Percentiles rank a stretch among this genome's conserved stretches.
Evolutionary conservation across 2,888 invertebrate species (phyloP).

Genomic region (Notodonta dromedarius): DNA sequence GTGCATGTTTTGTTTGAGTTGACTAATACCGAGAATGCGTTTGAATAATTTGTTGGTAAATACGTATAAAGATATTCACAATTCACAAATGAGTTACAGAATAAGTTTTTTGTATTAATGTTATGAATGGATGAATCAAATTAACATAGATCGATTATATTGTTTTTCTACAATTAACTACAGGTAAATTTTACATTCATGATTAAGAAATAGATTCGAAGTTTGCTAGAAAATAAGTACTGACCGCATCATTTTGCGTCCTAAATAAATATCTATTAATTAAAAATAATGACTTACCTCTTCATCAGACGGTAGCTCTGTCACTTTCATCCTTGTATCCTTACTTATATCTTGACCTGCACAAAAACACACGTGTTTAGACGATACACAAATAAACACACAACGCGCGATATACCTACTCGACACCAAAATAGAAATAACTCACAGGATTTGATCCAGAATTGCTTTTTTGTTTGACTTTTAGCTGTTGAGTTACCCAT

Average conservation of each 20-base stretch:
- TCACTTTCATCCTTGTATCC: conserved; percentile 80
- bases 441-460: conserved; percentile 72
- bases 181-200: too few species aligned
- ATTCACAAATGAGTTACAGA: background rate
- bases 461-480: conserved; percentile 54
- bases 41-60: background rate
- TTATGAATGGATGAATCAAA: too few species aligned
- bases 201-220: background rate
- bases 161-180: too few species aligned
- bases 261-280: too few species aligned
- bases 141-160: conserved; percentile 6
- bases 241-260: too few species aligned
- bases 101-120: too few species aligned
- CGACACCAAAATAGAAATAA: conserved; percentile 51
- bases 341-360: conserved; percentile 81
- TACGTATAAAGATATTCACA: background rate
- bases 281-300: conserved; percentile 59
- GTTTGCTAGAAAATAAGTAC: too few species aligned
- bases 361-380: conserved; percentile 52
- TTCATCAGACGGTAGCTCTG: conserved; percentile 74
- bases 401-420: conserved; percentile 38
- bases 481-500: conserved; percentile 73
- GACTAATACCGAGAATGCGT: background rate
- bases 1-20: background rate
- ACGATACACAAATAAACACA: conserved; percentile 59